Conservation (phyloP, 2,113 vertebrate genomes). For the Aegotheles bennettii region DNA sequence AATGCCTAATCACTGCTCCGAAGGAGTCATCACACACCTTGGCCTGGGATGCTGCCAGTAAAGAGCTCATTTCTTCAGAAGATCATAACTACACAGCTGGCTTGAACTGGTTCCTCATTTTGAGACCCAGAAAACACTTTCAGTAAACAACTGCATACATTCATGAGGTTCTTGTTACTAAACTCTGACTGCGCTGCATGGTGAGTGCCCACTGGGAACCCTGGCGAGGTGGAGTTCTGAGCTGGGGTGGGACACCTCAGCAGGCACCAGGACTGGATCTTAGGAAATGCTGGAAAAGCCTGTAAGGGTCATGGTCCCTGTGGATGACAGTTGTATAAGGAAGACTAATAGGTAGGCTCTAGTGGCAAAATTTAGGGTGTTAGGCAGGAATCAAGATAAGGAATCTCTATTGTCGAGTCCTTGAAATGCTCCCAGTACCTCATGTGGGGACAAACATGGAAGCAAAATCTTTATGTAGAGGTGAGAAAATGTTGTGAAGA, state of each 20-base stretch:
- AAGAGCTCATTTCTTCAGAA: neutral
- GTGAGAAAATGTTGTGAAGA: neutral
- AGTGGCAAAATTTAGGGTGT: neutral
- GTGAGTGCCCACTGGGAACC: neutral
- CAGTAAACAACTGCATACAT: neutral
- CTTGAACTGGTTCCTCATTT: neutral
- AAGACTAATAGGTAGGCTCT: neutral
- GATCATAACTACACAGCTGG: neutral
- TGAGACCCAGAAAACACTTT: neutral
- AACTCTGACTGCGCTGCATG: neutral
- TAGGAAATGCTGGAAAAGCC: neutral
- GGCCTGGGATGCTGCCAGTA: neutral
- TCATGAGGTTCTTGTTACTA: neutral
- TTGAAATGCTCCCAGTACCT: neutral
- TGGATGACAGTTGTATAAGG: neutral
- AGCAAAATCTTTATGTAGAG: neutral
- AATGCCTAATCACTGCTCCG: neutral
- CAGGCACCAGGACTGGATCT: neutral
- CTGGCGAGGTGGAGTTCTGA: neutral
- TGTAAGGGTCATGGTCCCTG: neutral
- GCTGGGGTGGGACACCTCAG: neutral
- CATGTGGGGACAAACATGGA: neutral
- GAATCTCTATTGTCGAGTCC: neutral
- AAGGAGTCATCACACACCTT: neutral
- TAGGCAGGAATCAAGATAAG: neutral